phyloP scores from a whole-genome alignment of 2,797 vertebrate genomes.

The Takifugu ocellatus region DNA sequence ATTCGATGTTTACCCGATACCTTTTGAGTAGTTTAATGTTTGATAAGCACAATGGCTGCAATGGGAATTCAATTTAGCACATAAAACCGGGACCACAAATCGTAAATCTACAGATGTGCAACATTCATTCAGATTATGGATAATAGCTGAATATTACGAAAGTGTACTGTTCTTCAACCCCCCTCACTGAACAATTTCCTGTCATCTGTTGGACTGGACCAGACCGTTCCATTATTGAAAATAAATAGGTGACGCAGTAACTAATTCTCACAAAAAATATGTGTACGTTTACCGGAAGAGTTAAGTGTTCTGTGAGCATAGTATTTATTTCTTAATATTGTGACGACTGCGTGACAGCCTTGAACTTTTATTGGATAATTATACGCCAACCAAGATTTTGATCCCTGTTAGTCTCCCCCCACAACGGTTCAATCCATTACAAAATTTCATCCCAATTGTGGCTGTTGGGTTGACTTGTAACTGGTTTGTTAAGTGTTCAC shows the following conservation, averaged over 20 bases:
- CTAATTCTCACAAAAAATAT: neutral
- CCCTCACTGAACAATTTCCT: constrained; percentile 29
- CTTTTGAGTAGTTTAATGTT: neutral
- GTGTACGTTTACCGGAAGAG: neutral
- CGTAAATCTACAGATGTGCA: neutral
- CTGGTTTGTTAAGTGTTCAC: constrained; percentile 64
- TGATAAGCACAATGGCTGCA: neutral
- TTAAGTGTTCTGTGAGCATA: neutral
- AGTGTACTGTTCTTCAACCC: neutral
- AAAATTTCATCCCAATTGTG: constrained; percentile 60
- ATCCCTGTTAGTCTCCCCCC: constrained; percentile 22
- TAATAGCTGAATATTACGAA: too few relatives aligned
- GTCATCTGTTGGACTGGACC: constrained; percentile 30
- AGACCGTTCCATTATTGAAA: constrained; percentile 50
- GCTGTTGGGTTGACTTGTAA: constrained; percentile 62
- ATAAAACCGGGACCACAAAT: neutral
- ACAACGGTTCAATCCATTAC: constrained; percentile 57
- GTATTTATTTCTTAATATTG: too few relatives aligned
- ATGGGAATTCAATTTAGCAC: neutral
- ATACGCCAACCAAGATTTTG: neutral
- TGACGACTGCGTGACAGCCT: too few relatives aligned
- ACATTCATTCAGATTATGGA: neutral
- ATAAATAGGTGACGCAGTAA: constrained; percentile 19
- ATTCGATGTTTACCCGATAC: neutral
- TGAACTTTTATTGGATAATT: neutral